phyloP scores from a whole-genome alignment of 2,113 vertebrate genomes.

The Elaphurus davidianus region DNA sequence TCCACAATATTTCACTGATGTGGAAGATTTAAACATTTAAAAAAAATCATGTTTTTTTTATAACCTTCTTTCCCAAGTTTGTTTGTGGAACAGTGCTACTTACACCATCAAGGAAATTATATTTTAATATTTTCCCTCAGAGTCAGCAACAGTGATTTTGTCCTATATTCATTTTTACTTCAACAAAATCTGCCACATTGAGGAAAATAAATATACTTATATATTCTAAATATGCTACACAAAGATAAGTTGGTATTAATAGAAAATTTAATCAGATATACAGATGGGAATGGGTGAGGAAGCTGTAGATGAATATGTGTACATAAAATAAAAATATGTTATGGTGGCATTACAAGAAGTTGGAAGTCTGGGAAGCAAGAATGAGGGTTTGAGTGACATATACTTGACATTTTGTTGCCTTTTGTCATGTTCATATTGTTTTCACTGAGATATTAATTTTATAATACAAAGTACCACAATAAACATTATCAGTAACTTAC shows the following conservation, averaged over 20 bases:
- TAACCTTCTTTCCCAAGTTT: background rate
- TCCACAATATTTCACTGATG: constrained; percentile 3
- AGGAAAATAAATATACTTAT: background rate
- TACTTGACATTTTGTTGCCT: background rate
- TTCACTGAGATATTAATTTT: background rate
- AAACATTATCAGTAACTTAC: background rate
- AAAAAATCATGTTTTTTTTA: background rate
- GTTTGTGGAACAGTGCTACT: background rate
- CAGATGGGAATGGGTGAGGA: background rate
- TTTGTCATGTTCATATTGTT: background rate
- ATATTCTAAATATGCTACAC: background rate
- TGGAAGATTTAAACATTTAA: background rate
- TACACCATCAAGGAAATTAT: background rate
- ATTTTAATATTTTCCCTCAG: background rate
- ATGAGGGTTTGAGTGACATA: background rate
- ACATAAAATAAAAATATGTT: background rate
- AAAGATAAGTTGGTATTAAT: background rate
- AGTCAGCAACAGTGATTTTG: background rate
- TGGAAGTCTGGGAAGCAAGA: background rate
- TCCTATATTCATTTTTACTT: constrained; percentile 11
- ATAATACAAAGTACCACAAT: background rate
- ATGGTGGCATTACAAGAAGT: background rate
- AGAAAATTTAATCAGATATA: background rate
- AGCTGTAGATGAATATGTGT: background rate
- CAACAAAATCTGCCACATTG: background rate